A percentile compares a stretch with the other conserved stretches of the same genome.
These are phyloP conservation scores for Temnothorax longispinosus DNA, from an alignment of 1,140 invertebrate species.

Conservation along the genomic window DNA sequence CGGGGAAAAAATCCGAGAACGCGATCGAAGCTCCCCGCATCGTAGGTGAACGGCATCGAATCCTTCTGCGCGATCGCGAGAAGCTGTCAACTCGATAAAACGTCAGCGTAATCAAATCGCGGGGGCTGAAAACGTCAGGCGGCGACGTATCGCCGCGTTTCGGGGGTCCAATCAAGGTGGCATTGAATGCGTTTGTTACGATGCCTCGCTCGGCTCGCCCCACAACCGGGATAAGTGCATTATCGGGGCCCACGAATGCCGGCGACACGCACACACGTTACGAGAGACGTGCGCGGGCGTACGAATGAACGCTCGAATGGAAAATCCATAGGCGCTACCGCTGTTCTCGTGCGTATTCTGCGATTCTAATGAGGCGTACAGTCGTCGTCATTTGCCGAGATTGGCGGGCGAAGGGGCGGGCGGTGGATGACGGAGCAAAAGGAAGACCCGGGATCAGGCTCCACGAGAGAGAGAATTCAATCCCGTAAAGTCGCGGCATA, in stretches of 20 bases:
- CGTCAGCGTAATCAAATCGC: conserved; percentile 66
- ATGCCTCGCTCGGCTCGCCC: conserved; percentile 53
- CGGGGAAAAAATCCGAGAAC: not conserved
- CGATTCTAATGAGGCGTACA: conserved; percentile 65
- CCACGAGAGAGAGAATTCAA: conserved; percentile 39
- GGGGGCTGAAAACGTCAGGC: conserved; percentile 64
- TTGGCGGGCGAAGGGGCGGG: conserved; percentile 28
- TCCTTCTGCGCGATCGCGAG: conserved; percentile 38
- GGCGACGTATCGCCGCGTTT: conserved; percentile 74
- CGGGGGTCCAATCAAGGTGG: conserved; percentile 78
- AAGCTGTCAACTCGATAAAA: conserved; percentile 59
- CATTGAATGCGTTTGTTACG: conserved; percentile 80
- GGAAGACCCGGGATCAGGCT: conserved; percentile 27
- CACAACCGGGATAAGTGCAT: conserved; percentile 74
- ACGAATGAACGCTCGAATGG: conserved; percentile 61
- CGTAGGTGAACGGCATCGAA: conserved; percentile 2
- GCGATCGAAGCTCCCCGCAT: not conserved
- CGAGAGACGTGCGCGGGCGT: conserved; percentile 61
- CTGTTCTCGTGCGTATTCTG: conserved; percentile 58
- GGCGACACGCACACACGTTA: conserved; percentile 63
- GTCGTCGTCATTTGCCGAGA: conserved; percentile 61
- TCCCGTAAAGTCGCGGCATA: conserved; percentile 51
- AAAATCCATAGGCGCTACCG: conserved; percentile 57
- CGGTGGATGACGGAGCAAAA: not conserved
- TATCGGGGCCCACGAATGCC: conserved; percentile 69